Conservation (phyloP, 2,113 vertebrate genomes). For the Symphodus melops region DNA sequence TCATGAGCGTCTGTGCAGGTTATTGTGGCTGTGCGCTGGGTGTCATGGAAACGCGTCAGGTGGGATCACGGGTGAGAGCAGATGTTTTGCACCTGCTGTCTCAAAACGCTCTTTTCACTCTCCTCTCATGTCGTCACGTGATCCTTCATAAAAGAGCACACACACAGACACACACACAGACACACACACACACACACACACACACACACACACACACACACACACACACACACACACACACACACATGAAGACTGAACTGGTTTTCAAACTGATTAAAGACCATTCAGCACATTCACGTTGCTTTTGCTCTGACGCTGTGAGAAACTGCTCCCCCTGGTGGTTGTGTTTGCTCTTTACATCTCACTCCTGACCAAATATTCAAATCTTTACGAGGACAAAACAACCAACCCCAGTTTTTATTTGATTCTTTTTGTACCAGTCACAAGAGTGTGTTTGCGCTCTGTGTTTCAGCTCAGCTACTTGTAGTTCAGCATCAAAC, state of each 20-base stretch:
- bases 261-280: not conserved
- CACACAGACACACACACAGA: not conserved
- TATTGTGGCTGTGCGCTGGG: conserved; percentile 40
- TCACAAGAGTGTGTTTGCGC: not conserved
- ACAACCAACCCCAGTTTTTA: not conserved
- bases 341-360: not conserved
- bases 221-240: not conserved
- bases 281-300: not conserved
- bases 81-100: conserved; percentile 66
- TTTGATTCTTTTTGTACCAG: not conserved
- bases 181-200: not conserved
- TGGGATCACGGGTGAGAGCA: conserved; percentile 56
- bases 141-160: not conserved
- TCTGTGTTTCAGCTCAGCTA: not conserved
- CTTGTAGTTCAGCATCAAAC: not conserved
- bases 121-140: not conserved
- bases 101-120: conserved; percentile 2
- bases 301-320: not conserved
- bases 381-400: too few species aligned
- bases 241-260: not conserved
- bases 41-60: conserved; percentile 75
- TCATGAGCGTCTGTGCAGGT: not conserved
- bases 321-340: conserved; percentile 51
- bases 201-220: not conserved
- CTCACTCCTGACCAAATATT: not conserved